These are phyloP conservation scores for Lysandra coridon DNA, from an alignment of 2,888 invertebrate genomes.

Conservation along the genomic window DNA sequence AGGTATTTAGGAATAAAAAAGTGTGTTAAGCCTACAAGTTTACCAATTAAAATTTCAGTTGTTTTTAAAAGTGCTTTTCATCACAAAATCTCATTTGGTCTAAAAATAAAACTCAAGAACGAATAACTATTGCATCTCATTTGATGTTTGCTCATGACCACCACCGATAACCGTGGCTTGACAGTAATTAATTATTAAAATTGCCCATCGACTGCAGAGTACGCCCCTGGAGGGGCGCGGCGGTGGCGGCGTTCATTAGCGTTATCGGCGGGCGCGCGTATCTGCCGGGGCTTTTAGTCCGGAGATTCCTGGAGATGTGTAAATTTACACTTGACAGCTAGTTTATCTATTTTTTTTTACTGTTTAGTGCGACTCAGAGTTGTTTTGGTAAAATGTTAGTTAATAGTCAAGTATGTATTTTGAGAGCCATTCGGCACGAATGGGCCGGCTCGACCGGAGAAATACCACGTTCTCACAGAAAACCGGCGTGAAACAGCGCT, in stretches of 20 bases:
- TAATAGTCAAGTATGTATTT: background rate
- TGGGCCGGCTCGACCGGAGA: too few relatives aligned
- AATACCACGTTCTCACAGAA: too few relatives aligned
- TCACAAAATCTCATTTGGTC: background rate
- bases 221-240: slow-evolving; percentile 59
- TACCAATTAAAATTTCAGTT: too few relatives aligned
- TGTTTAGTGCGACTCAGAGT: background rate
- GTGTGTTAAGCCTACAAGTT: too few relatives aligned
- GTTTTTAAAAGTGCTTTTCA: too few relatives aligned
- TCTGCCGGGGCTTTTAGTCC: slow-evolving; percentile 72
- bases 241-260: slow-evolving; percentile 76
- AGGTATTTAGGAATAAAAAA: too few relatives aligned
- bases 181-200: slow-evolving; percentile 30
- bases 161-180: background rate
- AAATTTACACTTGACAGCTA: slow-evolving; percentile 44
- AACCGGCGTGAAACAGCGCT: too few relatives aligned
- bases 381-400: background rate
- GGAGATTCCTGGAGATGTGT: slow-evolving; percentile 56
- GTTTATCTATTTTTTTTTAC: slow-evolving; percentile 39
- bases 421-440: too few relatives aligned
- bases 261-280: slow-evolving; percentile 64
- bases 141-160: background rate
- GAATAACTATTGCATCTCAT: background rate
- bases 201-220: slow-evolving; percentile 37
- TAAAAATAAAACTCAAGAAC: background rate